Conservation (phyloP, 2,888 invertebrate genomes). For the Dolichomitus sp. region DNA sequence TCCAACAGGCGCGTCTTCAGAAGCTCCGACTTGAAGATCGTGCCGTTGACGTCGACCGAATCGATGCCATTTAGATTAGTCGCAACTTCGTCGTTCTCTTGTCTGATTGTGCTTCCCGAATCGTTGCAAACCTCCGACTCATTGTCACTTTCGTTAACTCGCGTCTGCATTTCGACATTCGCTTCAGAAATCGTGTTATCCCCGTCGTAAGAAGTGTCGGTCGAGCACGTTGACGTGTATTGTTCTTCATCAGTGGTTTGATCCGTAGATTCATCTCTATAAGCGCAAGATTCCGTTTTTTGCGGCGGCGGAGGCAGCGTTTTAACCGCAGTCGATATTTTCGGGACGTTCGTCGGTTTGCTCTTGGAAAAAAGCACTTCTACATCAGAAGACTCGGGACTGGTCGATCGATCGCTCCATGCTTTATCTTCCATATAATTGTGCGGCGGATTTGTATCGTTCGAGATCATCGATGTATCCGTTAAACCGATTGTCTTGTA, state of each 20-base stretch:
- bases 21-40: constrained; percentile 88
- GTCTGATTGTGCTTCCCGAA: constrained; percentile 46
- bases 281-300: constrained; percentile 1
- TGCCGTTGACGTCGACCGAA: constrained; percentile 86
- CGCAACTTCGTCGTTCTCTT: constrained; percentile 68
- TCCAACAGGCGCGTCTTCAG: constrained; percentile 89
- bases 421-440: constrained; percentile 74
- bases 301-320: background rate
- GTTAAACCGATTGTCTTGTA: constrained; percentile 81
- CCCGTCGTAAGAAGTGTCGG: constrained; percentile 67
- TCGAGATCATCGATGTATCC: constrained; percentile 79
- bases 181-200: constrained; percentile 61
- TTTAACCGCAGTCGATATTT: background rate
- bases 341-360: background rate
- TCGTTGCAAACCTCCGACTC: constrained; percentile 55
- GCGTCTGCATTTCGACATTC: constrained; percentile 47
- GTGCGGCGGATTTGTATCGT: constrained; percentile 71
- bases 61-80: constrained; percentile 74
- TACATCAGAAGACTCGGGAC: constrained; percentile 78
- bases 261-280: constrained; percentile 63
- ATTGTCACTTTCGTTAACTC: constrained; percentile 52
- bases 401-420: constrained; percentile 80
- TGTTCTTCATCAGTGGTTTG: constrained; percentile 71
- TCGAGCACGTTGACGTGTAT: constrained; percentile 53
- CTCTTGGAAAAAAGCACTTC: constrained; percentile 68